These are phyloP conservation scores for Eupithecia exiguata DNA, from an alignment of 2,888 invertebrate genomes.

Conservation along the genomic window DNA sequence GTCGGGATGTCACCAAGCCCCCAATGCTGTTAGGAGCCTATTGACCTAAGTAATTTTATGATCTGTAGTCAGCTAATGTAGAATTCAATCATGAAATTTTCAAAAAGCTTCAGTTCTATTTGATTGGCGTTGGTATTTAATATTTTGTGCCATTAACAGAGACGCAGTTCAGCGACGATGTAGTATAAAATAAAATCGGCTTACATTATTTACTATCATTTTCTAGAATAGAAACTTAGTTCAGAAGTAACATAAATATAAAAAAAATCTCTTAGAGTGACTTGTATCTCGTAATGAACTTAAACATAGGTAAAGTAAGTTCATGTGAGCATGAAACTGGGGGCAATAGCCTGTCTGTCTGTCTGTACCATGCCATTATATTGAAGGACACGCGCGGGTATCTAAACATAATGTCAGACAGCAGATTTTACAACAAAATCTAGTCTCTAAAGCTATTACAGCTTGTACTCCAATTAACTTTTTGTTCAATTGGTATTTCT, in stretches of 20 bases:
- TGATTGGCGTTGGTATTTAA: background rate
- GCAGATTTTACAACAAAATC: slow-evolving; percentile 20
- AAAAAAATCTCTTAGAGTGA: background rate
- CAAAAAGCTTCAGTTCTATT: background rate
- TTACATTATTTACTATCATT: background rate
- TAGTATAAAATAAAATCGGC: background rate
- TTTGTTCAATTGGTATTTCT: background rate
- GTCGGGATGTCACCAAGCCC: slow-evolving; percentile 47
- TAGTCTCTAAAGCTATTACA: slow-evolving; percentile 14
- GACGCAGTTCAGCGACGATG: background rate
- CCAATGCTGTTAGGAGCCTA: slow-evolving; percentile 47
- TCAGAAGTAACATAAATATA: slow-evolving; percentile 1
- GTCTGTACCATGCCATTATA: slow-evolving; percentile 28
- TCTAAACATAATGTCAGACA: slow-evolving; percentile 27
- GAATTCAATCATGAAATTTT: background rate
- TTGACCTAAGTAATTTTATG: slow-evolving; percentile 40
- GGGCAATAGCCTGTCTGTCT: slow-evolving; percentile 34
- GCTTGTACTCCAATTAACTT: slow-evolving; percentile 4
- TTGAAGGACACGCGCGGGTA: slow-evolving; percentile 38
- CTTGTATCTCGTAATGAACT: background rate
- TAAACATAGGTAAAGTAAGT: slow-evolving; percentile 5
- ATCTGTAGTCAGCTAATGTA: slow-evolving; percentile 23
- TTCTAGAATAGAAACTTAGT: background rate
- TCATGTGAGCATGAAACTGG: slow-evolving; percentile 16
- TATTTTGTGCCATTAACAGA: background rate